These are phyloP conservation scores for Tinea semifulvella DNA, from an alignment of 2,888 invertebrate species.

Conservation along the genomic window DNA sequence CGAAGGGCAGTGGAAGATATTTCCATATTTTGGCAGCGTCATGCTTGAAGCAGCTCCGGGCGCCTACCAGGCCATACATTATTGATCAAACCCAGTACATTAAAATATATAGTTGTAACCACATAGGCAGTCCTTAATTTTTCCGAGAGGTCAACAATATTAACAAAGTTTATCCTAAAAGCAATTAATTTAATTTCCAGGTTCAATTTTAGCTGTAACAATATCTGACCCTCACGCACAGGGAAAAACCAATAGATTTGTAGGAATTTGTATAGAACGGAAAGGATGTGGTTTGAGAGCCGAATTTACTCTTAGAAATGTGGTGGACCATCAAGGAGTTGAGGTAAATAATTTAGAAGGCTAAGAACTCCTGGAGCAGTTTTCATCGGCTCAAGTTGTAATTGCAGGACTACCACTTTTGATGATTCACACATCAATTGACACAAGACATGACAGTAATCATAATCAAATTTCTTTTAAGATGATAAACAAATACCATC, in stretches of 20 bases:
- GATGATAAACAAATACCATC: not conserved
- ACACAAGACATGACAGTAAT: not conserved
- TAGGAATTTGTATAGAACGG: slow-evolving; percentile 94
- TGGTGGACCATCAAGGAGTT: slow-evolving; percentile 87
- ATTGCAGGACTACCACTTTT: no score
- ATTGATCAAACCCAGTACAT: no score
- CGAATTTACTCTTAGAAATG: slow-evolving; percentile 89
- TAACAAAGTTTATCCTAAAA: no score
- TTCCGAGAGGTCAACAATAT: no score
- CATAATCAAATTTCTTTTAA: not conserved
- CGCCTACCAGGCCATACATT: no score
- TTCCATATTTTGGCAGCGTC: no score
- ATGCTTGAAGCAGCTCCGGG: no score
- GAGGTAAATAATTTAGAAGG: slow-evolving; percentile 51
- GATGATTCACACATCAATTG: no score
- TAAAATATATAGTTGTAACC: no score
- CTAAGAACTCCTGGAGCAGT: no score
- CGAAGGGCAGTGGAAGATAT: no score
- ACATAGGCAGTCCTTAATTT: no score
- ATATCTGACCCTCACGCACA: slow-evolving; percentile 86
- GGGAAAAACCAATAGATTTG: slow-evolving; percentile 82
- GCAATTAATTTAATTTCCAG: slow-evolving; percentile 62
- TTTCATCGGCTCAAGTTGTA: not conserved
- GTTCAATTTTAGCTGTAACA: slow-evolving; percentile 88
- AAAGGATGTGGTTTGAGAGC: slow-evolving; percentile 84